These are phyloP conservation scores for Psammodynastes pulverulentus DNA, from an alignment of 2,113 vertebrate species.

Conservation along the genomic window DNA sequence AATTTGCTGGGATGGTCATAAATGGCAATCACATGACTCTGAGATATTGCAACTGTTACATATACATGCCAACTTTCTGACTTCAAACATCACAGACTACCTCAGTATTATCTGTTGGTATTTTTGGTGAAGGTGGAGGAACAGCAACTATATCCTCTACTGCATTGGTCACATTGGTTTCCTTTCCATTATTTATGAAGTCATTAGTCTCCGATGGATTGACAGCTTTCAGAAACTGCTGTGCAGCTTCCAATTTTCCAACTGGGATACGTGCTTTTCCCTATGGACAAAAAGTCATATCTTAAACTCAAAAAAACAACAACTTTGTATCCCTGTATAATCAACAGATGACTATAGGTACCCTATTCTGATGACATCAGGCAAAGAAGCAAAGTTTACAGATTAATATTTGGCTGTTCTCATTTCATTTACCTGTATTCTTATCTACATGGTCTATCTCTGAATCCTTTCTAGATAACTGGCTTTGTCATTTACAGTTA, in stretches of 20 bases:
- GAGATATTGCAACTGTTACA: too few species aligned
- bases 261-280: conserved; percentile 65
- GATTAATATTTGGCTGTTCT: neutral
- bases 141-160: conserved; percentile 1
- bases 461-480: neutral
- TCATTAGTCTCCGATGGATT: conserved; percentile 39
- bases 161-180: conserved; percentile 16
- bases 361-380: neutral
- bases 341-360: neutral
- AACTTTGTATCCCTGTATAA: neutral
- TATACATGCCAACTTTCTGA: neutral
- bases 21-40: too few species aligned
- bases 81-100: conserved; percentile 45
- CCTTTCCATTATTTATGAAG: conserved; percentile 12
- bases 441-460: neutral
- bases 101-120: conserved; percentile 28
- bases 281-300: conserved; percentile 56
- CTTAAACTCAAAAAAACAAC: neutral
- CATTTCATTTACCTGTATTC: neutral
- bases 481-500: neutral
- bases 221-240: conserved; percentile 65
- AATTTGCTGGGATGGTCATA: too few species aligned
- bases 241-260: conserved; percentile 67
- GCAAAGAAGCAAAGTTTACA: neutral
- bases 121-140: neutral